Conservation (phyloP, 2,113 vertebrate genomes). For the Rhadina sibilatrix region DNA sequence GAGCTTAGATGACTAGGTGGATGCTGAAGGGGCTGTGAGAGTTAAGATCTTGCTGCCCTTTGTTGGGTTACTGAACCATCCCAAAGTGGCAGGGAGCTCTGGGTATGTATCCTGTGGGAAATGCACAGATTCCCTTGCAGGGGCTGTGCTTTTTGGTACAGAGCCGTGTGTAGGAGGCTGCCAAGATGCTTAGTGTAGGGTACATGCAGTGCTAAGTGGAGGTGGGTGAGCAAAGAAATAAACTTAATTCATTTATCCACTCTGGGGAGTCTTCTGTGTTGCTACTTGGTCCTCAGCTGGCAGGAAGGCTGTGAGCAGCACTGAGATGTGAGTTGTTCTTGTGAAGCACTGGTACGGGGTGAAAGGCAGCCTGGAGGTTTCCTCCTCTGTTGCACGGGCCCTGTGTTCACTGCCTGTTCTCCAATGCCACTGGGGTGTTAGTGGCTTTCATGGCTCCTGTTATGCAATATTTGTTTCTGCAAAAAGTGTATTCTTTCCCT, state of each 20-base stretch:
- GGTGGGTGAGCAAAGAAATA: neutral
- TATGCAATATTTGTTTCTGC: neutral
- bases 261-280: neutral
- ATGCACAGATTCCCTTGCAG: neutral
- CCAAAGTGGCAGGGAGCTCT: neutral
- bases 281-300: neutral
- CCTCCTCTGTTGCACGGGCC: neutral
- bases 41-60: neutral
- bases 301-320: neutral
- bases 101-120: rapidly evolving
- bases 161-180: neutral
- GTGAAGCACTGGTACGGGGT: neutral
- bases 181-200: neutral
- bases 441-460: neutral
- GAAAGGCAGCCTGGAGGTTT: rapidly evolving
- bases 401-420: neutral
- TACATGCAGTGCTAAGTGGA: rapidly evolving
- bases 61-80: neutral
- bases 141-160: neutral
- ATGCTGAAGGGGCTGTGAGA: neutral
- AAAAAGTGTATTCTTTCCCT: neutral
- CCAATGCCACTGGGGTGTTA: neutral
- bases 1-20: neutral
- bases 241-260: neutral
- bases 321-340: rapidly evolving